Percentiles rank a stretch among this genome's conserved stretches.
Evolutionary conservation across 2,797 vertebrate genomes (phyloP).

Genomic region (Chrysolophus pictus): DNA sequence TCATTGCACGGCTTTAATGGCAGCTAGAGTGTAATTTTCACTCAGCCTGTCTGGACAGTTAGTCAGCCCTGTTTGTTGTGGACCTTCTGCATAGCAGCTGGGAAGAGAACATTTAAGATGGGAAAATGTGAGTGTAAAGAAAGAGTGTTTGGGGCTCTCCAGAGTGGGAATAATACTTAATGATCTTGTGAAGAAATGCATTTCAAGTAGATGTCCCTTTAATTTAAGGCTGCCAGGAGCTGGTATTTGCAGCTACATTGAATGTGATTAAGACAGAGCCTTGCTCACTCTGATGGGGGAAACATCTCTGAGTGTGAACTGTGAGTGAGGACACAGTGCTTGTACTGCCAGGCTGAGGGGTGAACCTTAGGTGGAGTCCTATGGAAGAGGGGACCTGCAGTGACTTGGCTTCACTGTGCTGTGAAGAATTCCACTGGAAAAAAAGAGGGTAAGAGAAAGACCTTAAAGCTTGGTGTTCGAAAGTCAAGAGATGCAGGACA

Average conservation of each 20-base stretch:
- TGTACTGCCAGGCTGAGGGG: neutral
- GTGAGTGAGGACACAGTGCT: conserved; percentile 29
- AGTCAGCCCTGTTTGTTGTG: neutral
- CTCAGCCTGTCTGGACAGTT: neutral
- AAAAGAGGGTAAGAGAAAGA: neutral
- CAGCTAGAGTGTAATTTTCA: neutral
- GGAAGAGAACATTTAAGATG: neutral
- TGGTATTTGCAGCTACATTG: neutral
- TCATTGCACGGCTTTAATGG: neutral
- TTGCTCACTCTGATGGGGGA: neutral
- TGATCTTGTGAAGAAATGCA: neutral
- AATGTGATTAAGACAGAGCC: neutral
- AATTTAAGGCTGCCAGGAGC: neutral
- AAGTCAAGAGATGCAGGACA: neutral
- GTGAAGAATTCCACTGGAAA: neutral
- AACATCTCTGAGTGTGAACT: neutral
- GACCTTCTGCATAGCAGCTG: neutral
- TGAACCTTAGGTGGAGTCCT: neutral
- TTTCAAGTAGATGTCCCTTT: conserved; percentile 26
- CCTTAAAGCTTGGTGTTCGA: neutral
- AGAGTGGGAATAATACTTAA: neutral
- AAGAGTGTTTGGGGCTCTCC: neutral
- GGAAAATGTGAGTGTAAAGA: neutral
- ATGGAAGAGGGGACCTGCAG: neutral
- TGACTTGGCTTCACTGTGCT: neutral